Conservation (phyloP, 1,140 invertebrate genomes). For the Antheraea pernyi region DNA sequence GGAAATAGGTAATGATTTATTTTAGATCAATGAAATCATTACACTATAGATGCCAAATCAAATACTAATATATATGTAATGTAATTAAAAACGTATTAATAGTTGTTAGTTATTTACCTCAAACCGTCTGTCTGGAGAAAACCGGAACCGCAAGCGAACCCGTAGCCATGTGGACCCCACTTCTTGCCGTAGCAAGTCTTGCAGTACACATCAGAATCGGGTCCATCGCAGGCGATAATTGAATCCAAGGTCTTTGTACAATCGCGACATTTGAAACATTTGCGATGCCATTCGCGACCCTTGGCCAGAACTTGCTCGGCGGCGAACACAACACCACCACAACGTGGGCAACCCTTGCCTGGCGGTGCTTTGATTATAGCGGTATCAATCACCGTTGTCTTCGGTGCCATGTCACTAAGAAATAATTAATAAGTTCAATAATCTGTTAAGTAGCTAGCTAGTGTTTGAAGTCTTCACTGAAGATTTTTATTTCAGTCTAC, state of each 20-base stretch:
- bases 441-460: background rate
- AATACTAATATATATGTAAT: background rate
- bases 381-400: conserved; percentile 88
- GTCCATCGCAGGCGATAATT: conserved; percentile 95
- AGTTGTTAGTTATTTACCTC: conserved; percentile 83
- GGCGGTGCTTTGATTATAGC: conserved; percentile 88
- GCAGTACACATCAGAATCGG: conserved; percentile 95
- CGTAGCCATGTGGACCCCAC: conserved; percentile 96
- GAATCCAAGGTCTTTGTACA: conserved; percentile 96
- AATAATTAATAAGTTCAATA: background rate
- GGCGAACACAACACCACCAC: conserved; percentile 93
- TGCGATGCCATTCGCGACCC: conserved; percentile 96
- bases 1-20: no score
- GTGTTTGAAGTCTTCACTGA: background rate
- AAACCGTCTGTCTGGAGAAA: conserved; percentile 94
- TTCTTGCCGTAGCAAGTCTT: conserved; percentile 95
- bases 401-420: conserved; percentile 83
- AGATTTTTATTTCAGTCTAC: no score
- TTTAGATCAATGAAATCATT: no score
- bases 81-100: background rate
- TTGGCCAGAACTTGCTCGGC: conserved; percentile 94
- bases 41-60: no score
- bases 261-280: conserved; percentile 98
- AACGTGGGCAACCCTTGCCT: conserved; percentile 93
- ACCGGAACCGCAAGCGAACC: conserved; percentile 96